A percentile compares a stretch with the other conserved stretches of the same genome.
These are phyloP conservation scores for Microchirus variegatus DNA, from an alignment of 2,797 vertebrate species.

Conservation along the genomic window DNA sequence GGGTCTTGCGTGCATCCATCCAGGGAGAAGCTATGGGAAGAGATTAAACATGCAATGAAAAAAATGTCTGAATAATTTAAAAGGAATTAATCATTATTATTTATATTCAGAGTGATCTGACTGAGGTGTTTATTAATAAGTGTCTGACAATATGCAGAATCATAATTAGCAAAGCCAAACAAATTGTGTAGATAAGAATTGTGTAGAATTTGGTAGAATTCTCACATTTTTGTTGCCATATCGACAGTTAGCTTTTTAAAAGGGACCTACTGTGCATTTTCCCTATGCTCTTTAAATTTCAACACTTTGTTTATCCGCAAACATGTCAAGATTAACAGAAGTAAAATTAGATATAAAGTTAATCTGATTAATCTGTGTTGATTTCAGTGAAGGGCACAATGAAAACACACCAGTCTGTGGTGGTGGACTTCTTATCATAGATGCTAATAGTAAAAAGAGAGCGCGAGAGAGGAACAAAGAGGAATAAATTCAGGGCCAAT, in stretches of 20 bases:
- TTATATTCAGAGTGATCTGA: conserved; percentile 14
- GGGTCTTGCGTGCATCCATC: conserved; percentile 93
- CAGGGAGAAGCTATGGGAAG: conserved; percentile 89
- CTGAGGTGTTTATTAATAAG: conserved; percentile 13
- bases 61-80: background rate
- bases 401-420: conserved; percentile 28
- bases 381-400: conserved; percentile 8
- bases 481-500: conserved; percentile 33
- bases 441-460: conserved; percentile 36
- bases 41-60: conserved; percentile 17
- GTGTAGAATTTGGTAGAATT: background rate
- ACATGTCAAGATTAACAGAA: conserved; percentile 11
- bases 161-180: conserved; percentile 7
- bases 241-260: conserved; percentile 9
- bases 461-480: conserved; percentile 12
- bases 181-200: conserved; percentile 7
- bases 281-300: too few species aligned
- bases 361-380: conserved; percentile 22
- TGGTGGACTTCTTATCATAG: conserved; percentile 30
- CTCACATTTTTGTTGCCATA: background rate
- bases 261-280: background rate
- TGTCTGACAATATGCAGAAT: conserved; percentile 16
- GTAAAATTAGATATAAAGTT: conserved; percentile 21
- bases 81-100: conserved; percentile 15
- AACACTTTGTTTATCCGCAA: background rate